Base-by-base conservation (phyloP, 2,113 vertebrate genomes). In the Cyphomyrus discorhynchus region DNA sequence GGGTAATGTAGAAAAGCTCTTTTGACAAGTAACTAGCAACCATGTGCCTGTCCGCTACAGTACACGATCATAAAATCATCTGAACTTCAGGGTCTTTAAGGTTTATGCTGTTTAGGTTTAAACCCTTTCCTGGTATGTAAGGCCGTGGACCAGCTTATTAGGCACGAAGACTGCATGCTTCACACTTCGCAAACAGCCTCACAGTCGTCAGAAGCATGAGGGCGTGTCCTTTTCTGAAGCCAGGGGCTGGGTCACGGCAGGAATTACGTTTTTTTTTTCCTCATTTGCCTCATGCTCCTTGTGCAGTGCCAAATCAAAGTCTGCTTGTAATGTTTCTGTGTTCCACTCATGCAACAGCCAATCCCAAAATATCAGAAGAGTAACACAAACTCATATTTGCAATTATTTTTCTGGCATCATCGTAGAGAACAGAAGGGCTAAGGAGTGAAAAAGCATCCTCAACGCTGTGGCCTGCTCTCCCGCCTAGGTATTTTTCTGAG, bases 371-470 rank as follows among this genome's bases (percentile, higher is more conserved):
- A 80, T 42, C 74, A 80, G 35, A 80, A 49, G 8, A 85, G 21
- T n/a, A 85, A 85, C 82, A 84, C 21, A 85, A 85, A 85, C 24
- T 49, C 82, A 49, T 85, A 45, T 27, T 49, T 85, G 8, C 82
- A 49, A 45, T 85, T 27, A 85, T 85, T 85, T 85, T 85, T n/a
- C 46, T 85, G 82, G 42, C 82, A 85, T 84, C 82, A 13, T 17
- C 3, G 11, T 15, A 80, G 31, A 49, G 82, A 85, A 49, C 82
- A 85, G 46, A 85, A 49, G 42, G 42, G 8, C 82, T 21, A 49
- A n/a, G 82, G 19, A 85, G 82, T 47, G 19, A 11, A 85, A 49
- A 85, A 53, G 89, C 90, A 19, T 80, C 35, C 35, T 19, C 35
- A 42, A 17, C 35, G 6, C 17, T 35, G 74, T 17, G 74, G 74